Percentiles rank a stretch among this genome's conserved stretches.
These are phyloP conservation scores for Tetraodon nigroviridis DNA, from an alignment of 2,113 vertebrate species.

Conservation along the genomic window DNA sequence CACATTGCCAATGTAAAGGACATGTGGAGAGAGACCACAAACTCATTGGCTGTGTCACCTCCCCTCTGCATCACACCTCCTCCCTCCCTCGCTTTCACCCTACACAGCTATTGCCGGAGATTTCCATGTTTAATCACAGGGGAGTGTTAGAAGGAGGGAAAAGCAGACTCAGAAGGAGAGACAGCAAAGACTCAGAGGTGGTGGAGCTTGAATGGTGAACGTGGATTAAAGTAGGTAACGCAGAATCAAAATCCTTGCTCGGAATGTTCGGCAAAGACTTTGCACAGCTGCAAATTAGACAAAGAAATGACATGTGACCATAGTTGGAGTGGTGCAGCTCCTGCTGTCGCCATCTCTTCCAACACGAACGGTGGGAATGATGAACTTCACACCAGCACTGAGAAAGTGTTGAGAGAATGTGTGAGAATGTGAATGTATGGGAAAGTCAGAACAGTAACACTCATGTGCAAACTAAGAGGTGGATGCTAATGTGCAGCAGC, in stretches of 20 bases:
- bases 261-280: too few relatives aligned
- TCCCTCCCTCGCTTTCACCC: constrained; percentile 36
- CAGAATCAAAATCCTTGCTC: too few relatives aligned
- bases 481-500: constrained; percentile 30
- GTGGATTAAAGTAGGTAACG: background rate
- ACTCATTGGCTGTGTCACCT: constrained; percentile 38
- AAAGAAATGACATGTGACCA: too few relatives aligned
- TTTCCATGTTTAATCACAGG: constrained; percentile 61
- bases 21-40: constrained; percentile 34
- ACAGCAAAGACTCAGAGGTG: constrained; percentile 1
- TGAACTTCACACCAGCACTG: background rate
- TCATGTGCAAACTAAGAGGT: constrained; percentile 34
- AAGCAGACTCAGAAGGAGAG: constrained; percentile 41
- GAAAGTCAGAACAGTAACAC: constrained; percentile 40
- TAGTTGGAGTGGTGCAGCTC: background rate
- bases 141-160: constrained; percentile 51
- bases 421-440: constrained; percentile 2
- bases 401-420: constrained; percentile 17
- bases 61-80: constrained; percentile 38
- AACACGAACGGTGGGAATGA: background rate
- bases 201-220: too few relatives aligned
- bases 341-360: background rate
- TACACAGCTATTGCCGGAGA: constrained; percentile 59
- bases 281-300: too few relatives aligned
- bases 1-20: constrained; percentile 37